phyloP scores from a whole-genome alignment of 2,797 vertebrate species.

The Telmatherina bonti region DNA sequence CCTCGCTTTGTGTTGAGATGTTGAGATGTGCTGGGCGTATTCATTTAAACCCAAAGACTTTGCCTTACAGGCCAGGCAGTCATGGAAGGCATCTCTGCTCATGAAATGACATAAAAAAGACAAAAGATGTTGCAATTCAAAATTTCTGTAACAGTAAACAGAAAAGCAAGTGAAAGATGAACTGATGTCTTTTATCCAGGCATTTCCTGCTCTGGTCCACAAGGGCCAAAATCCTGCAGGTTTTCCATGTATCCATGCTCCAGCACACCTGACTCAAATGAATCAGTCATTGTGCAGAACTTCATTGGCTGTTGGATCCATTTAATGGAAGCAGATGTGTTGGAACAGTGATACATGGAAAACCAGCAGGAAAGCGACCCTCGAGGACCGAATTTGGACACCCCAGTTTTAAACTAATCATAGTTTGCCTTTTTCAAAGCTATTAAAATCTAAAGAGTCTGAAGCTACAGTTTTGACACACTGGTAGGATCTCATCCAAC shows the following conservation, averaged over 20 bases:
- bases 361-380: too few relatives aligned
- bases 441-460: not conserved
- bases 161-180: not conserved
- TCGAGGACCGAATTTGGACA: too few relatives aligned
- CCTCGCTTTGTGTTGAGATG: constrained; percentile 45
- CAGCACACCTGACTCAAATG: too few relatives aligned
- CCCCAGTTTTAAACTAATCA: not conserved
- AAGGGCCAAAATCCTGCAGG: too few relatives aligned
- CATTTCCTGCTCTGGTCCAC: too few relatives aligned
- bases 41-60: constrained; percentile 29
- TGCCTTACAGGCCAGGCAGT: constrained; percentile 69
- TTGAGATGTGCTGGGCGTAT: constrained; percentile 68
- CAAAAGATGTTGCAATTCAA: not conserved
- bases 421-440: not conserved
- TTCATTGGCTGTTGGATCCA: too few relatives aligned
- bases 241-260: too few relatives aligned
- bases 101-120: constrained; percentile 23
- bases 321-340: too few relatives aligned
- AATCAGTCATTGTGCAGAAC: too few relatives aligned
- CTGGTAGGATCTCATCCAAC: too few relatives aligned
- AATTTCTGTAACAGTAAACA: not conserved
- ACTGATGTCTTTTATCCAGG: too few relatives aligned
- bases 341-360: too few relatives aligned
- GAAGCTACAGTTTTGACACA: not conserved
- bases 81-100: constrained; percentile 60